Evolutionary conservation across 2,888 invertebrate species (phyloP).

Genomic region (Leucoptera coffeella): DNA sequence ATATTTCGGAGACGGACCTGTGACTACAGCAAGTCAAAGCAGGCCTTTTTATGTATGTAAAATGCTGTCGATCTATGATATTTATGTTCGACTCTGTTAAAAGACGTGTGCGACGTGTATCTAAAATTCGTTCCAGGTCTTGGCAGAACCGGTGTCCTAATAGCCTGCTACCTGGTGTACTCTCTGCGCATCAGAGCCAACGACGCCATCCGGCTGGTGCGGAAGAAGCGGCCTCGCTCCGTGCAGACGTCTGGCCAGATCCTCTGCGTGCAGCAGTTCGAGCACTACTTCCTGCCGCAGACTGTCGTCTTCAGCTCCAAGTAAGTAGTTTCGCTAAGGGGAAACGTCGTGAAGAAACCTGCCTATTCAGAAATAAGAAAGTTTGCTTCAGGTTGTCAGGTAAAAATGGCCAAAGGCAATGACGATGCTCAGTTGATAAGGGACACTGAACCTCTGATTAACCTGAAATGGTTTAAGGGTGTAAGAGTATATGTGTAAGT

Average conservation of each 20-base stretch:
- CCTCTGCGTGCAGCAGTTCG: conserved; percentile 74
- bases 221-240: conserved; percentile 68
- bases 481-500: too few species aligned
- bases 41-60: too few species aligned
- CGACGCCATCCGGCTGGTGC: conserved; percentile 74
- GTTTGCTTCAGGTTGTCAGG: background rate
- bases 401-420: too few species aligned
- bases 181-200: conserved; percentile 68
- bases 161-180: conserved; percentile 81
- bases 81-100: too few species aligned
- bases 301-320: conserved; percentile 66
- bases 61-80: too few species aligned
- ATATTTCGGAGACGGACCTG: too few species aligned
- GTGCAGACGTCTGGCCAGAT: conserved; percentile 82
- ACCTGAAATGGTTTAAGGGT: too few species aligned
- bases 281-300: conserved; percentile 71
- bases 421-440: too few species aligned
- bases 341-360: too few species aligned
- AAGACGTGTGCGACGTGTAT: too few species aligned
- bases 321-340: conserved; percentile 25
- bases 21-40: too few species aligned
- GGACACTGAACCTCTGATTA: too few species aligned
- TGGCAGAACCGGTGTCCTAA: conserved; percentile 80
- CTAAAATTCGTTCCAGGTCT: conserved; percentile 50
- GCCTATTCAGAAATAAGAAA: background rate